Evolutionary conservation across 1,140 invertebrate genomes (phyloP).

Genomic region (Drosophila asahinai): DNA sequence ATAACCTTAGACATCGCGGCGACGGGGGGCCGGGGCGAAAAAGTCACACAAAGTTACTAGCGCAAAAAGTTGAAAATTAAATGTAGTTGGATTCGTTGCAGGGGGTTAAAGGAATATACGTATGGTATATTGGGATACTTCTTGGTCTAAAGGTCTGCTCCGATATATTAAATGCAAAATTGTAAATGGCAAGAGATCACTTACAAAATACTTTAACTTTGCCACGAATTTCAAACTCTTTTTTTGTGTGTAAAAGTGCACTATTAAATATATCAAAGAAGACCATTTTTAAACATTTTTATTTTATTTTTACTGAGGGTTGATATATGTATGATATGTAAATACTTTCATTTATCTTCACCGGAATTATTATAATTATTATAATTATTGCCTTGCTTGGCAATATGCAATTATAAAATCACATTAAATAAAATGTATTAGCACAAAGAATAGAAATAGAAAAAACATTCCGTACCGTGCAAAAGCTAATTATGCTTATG

Average conservation of each 20-base stretch:
- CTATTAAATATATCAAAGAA: too few species aligned
- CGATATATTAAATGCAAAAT: neutral
- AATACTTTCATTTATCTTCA: too few species aligned
- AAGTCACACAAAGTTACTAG: conserved; percentile 60
- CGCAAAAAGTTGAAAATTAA: conserved; percentile 79
- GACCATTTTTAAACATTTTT: too few species aligned
- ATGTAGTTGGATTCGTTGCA: conserved; percentile 50
- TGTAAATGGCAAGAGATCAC: neutral
- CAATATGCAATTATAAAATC: neutral
- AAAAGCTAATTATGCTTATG: conserved; percentile 55
- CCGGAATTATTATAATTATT: too few species aligned
- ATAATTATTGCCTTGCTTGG: too few species aligned
- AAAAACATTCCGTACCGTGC: conserved; percentile 5
- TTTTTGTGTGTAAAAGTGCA: neutral
- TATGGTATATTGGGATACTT: neutral
- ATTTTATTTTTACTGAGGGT: too few species aligned
- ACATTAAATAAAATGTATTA: neutral
- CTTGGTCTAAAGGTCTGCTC: neutral
- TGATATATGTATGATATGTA: too few species aligned
- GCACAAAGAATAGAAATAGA: neutral
- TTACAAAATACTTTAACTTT: too few species aligned
- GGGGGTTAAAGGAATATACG: neutral
- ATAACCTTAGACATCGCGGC: conserved; percentile 55
- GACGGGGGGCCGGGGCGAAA: conserved; percentile 22
- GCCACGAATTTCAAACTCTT: neutral